phyloP scores from a whole-genome alignment of 2,888 invertebrate species.

The Conus canariensis region DNA sequence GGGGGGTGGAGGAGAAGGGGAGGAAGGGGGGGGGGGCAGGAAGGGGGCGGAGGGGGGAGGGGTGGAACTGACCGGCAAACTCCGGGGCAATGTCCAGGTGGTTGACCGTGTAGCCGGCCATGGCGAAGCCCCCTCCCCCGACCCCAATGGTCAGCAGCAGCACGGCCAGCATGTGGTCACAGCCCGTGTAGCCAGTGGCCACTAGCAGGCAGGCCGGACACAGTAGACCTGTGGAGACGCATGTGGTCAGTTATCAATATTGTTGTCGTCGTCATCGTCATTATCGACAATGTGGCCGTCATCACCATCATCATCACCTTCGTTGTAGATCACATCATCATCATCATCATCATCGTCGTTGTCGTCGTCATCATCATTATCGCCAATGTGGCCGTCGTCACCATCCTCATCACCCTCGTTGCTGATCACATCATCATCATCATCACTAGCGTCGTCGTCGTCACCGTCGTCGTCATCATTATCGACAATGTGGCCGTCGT shows the following conservation, averaged over 20 bases:
- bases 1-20: no score
- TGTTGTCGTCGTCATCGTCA: no score
- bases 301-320: not conserved
- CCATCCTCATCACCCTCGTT: no score
- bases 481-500: no score
- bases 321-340: not conserved
- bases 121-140: constrained; percentile 60
- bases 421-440: not conserved
- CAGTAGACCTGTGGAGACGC: not conserved
- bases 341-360: no score
- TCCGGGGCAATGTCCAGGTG: constrained; percentile 68
- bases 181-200: constrained; percentile 65
- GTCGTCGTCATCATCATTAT: no score
- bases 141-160: constrained; percentile 64
- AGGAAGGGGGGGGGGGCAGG: no score
- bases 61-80: constrained; percentile 59
- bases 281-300: not conserved
- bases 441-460: not conserved
- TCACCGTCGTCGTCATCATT: not conserved
- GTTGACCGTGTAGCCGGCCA: constrained; percentile 65
- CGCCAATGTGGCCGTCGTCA: no score
- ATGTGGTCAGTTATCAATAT: not conserved
- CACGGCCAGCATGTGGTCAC: constrained; percentile 54
- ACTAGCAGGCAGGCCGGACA: constrained; percentile 58
- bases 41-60: no score